Conservation (phyloP, 1,140 invertebrate genomes). For the Listronotus oregonensis region DNA sequence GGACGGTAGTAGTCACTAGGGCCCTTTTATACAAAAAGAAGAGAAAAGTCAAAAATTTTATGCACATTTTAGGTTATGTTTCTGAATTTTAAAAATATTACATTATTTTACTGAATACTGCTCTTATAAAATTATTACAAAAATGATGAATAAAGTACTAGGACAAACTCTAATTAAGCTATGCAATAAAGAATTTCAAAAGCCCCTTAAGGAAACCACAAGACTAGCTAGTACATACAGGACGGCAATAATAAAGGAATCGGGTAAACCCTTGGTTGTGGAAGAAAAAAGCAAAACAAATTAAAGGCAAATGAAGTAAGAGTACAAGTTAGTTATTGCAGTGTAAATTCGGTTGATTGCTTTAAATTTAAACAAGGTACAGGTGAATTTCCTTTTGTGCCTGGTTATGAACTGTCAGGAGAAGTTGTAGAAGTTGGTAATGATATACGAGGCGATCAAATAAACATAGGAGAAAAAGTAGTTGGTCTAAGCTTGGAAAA, state of each 20-base stretch:
- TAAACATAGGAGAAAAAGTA: constrained; percentile 54
- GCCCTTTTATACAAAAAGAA: no score
- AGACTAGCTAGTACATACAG: constrained; percentile 46
- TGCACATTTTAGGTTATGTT: not conserved
- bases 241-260: constrained; percentile 58
- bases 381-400: constrained; percentile 58
- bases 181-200: constrained; percentile 6
- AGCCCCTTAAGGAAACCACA: constrained; percentile 3
- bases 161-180: constrained; percentile 16
- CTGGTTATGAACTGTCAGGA: constrained; percentile 62
- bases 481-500: constrained; percentile 55
- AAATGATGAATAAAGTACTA: constrained; percentile 21
- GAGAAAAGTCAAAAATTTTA: not conserved
- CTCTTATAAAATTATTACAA: no score
- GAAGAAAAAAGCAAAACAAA: constrained; percentile 52
- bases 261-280: constrained; percentile 56
- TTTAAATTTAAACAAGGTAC: constrained; percentile 56
- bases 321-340: constrained; percentile 60
- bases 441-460: constrained; percentile 43
- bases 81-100: not conserved
- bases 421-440: constrained; percentile 57
- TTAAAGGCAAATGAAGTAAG: constrained; percentile 52
- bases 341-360: constrained; percentile 63
- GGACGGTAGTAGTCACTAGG: no score
- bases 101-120: constrained; percentile 1